phyloP scores from a whole-genome alignment of 2,113 vertebrate genomes.

The Thryonomys swinderianus region DNA sequence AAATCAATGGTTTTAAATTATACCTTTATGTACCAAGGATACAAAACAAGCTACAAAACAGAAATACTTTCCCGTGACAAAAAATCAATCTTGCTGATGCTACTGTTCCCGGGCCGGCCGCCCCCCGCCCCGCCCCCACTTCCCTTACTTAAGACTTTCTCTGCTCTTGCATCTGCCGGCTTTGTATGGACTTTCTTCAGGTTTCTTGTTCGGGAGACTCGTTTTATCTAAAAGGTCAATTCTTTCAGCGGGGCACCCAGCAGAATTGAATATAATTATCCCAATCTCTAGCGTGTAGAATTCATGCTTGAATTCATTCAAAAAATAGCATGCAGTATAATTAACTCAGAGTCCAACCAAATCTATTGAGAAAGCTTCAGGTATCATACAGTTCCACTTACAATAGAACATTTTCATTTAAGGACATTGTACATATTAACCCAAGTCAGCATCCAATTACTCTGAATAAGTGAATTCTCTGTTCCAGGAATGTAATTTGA shows the following conservation, averaged over 20 bases:
- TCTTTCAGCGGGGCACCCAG: conserved; percentile 97
- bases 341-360: conserved; percentile 94
- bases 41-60: conserved; percentile 80
- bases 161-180: conserved; percentile 89
- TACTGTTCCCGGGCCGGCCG: conserved; percentile 78
- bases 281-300: conserved; percentile 96
- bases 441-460: conserved; percentile 99
- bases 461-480: conserved; percentile 99
- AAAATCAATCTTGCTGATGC: conserved; percentile 84
- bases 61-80: conserved; percentile 82
- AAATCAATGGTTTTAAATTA: conserved; percentile 86
- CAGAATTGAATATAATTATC: conserved; percentile 99
- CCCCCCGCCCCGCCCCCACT: conserved; percentile 67
- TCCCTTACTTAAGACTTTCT: conserved; percentile 82
- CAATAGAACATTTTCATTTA: conserved; percentile 99
- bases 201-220: conserved; percentile 96
- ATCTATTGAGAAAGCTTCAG: conserved; percentile 97
- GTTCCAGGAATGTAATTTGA: conserved; percentile 97
- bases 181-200: conserved; percentile 94
- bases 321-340: conserved; percentile 97
- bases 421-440: conserved; percentile 99
- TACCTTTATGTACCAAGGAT: conserved; percentile 80
- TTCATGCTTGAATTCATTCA: conserved; percentile 99
- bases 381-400: conserved; percentile 99
- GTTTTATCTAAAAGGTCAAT: conserved; percentile 99